phyloP scores from a whole-genome alignment of 2,113 vertebrate species.

The Thymallus thymallus region DNA sequence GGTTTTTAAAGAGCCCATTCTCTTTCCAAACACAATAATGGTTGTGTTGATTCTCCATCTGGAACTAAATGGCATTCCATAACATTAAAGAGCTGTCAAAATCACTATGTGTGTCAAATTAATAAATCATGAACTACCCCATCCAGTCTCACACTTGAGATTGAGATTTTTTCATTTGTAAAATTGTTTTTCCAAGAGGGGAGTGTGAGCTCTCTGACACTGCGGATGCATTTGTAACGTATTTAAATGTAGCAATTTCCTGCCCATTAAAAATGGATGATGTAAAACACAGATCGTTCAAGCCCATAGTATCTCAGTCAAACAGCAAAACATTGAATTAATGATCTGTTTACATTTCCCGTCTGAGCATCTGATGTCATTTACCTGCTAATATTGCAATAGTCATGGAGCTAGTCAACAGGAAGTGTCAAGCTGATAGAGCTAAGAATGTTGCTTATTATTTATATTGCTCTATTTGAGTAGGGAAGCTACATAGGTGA shows the following conservation, averaged over 20 bases:
- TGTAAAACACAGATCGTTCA: slow-evolving; percentile 7
- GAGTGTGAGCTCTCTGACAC: not conserved
- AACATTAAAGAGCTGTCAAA: slow-evolving; percentile 53
- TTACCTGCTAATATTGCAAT: slow-evolving; percentile 9
- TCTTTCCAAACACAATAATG: slow-evolving; percentile 25
- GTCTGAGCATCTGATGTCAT: slow-evolving; percentile 15
- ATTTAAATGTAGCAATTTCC: slow-evolving; percentile 27
- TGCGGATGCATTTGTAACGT: not conserved
- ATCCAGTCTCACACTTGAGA: slow-evolving; percentile 40
- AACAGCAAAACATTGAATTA: slow-evolving; percentile 17
- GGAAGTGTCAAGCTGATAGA: not conserved
- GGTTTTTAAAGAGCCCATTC: slow-evolving; percentile 13
- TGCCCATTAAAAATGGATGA: slow-evolving; percentile 16
- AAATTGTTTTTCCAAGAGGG: slow-evolving; percentile 38
- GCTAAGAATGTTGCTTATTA: not conserved
- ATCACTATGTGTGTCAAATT: slow-evolving; percentile 39
- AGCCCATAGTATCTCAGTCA: slow-evolving; percentile 13
- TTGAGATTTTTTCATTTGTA: slow-evolving; percentile 52
- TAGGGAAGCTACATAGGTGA: not conserved
- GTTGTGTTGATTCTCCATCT: slow-evolving; percentile 40
- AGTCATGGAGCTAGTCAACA: slow-evolving; percentile 3
- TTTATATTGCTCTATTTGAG: not conserved
- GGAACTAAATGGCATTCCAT: slow-evolving; percentile 40
- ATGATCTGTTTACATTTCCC: slow-evolving; percentile 13
- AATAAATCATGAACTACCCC: slow-evolving; percentile 59